Evolutionary conservation across 1,140 invertebrate genomes (phyloP), one percentile per base, ranked within the genome.

Genomic region (Hycleus phaleratus): DNA sequence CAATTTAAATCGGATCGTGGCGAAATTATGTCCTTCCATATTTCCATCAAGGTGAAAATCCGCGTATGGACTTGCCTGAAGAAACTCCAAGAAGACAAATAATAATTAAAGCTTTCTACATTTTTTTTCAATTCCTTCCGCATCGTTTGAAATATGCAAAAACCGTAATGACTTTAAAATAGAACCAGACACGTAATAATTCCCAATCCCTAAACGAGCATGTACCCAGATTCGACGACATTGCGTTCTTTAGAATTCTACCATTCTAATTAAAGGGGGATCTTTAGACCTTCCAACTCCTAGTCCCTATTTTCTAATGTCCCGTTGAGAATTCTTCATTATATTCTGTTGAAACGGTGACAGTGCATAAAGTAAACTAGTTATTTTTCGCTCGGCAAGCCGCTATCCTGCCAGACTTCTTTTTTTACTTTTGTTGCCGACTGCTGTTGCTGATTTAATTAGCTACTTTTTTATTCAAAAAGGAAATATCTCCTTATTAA

Each of bases 301-400:
- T 32, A 32, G 4, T 38, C 43, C 48, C 47, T 48, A 43, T 45
- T 58, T 57, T 58, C 47, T 42, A 42, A 40, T 58, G 56, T 38
- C 56, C 56, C 56, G 56, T 51, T 42, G 56, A 58, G 56, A 58
- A 51, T 58, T 51, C 48, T 58, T 51, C 56, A 58, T 58, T 58
- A 58, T 32, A 32, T 58, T 47, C 56, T 48, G 46, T 26, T 32
- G 32, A 48, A 58, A 50, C 56, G 26, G 56, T 46, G 56, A 58
- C 56, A 58, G 47, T 58, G 56, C 56, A 58, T 58, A 58, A 58
- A 58, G 56, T 51, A 58, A 58, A 58, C 40, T 58, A 58, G 56
- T 58, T 58, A 58, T 51, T 58, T 58, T 58, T 51, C 56, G 49
- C 48, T 58, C 48, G 12, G 40, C 56, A 58, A 40, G 32, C 32